Evolutionary conservation across 2,888 invertebrate species (phyloP).

Genomic region (Thymelicus sylvestris): DNA sequence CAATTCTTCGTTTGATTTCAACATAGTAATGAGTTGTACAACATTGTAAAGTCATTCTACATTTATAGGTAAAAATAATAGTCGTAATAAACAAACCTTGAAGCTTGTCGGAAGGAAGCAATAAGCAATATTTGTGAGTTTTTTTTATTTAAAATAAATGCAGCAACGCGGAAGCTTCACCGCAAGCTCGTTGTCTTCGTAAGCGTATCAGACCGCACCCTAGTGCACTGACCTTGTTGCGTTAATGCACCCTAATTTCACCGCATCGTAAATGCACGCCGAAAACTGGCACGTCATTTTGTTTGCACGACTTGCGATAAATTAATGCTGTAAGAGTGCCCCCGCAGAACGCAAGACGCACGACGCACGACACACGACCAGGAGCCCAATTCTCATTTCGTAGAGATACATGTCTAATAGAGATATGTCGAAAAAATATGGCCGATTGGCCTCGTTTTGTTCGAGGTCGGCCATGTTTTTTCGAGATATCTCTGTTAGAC

Average conservation of each 20-base stretch:
- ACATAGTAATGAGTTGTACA: slow-evolving; percentile 8
- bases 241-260: slow-evolving; percentile 83
- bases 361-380: slow-evolving; percentile 48
- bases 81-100: slow-evolving; percentile 17
- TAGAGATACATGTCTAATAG: too few relatives aligned
- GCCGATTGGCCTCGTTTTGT: too few relatives aligned
- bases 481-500: too few relatives aligned
- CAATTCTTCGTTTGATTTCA: slow-evolving; percentile 4
- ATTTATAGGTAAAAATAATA: slow-evolving; percentile 11
- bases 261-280: slow-evolving; percentile 63
- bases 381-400: too few relatives aligned
- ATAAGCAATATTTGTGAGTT: slow-evolving; percentile 22
- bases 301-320: slow-evolving; percentile 81
- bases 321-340: slow-evolving; percentile 72
- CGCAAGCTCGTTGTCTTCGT: slow-evolving; percentile 38
- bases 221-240: slow-evolving; percentile 74
- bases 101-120: slow-evolving; percentile 33
- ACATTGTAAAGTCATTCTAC: slow-evolving; percentile 15
- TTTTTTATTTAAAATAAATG: slow-evolving; percentile 23
- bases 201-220: slow-evolving; percentile 62
- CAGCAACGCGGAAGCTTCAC: slow-evolving; percentile 48
- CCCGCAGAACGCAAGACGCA: slow-evolving; percentile 66
- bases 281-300: slow-evolving; percentile 77
- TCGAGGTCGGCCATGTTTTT: too few relatives aligned
- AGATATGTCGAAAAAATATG: too few relatives aligned